These are phyloP conservation scores for Bombus balteatus DNA, from an alignment of 1,140 invertebrate species.

Conservation along the genomic window DNA sequence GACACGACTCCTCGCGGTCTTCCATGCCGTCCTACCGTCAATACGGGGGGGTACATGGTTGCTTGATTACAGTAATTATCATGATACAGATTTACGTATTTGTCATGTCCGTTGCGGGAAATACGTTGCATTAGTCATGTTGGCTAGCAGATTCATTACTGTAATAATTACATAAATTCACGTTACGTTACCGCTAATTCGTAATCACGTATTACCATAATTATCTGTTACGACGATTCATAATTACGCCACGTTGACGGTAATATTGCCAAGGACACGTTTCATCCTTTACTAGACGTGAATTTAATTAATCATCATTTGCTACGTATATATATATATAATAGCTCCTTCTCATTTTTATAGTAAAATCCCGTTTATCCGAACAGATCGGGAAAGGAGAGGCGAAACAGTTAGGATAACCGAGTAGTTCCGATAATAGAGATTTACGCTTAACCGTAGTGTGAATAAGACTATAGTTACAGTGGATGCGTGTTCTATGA, in stretches of 20 bases:
- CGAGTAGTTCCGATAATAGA: background rate
- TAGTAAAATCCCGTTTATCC: background rate
- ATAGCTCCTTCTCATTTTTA: background rate
- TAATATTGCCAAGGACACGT: conserved; percentile 19
- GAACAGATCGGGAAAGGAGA: too few species aligned
- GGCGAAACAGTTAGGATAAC: too few species aligned
- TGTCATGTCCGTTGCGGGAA: conserved; percentile 55
- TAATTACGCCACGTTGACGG: conserved; percentile 29
- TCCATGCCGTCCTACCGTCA: conserved; percentile 4
- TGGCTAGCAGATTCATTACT: conserved; percentile 60
- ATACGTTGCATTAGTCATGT: conserved; percentile 62
- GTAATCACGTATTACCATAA: conserved; percentile 60
- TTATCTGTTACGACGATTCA: conserved; percentile 53
- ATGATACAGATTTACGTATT: conserved; percentile 63
- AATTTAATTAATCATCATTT: conserved; percentile 24
- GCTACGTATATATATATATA: too few species aligned
- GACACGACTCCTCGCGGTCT: conserved; percentile 17
- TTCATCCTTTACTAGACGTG: background rate
- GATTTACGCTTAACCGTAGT: background rate
- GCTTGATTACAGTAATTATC: conserved; percentile 62
- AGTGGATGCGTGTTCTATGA: too few species aligned
- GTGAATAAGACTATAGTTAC: too few species aligned
- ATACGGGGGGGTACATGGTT: conserved; percentile 14
- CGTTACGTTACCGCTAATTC: conserved; percentile 61
- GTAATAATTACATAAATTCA: conserved; percentile 64